These are phyloP conservation scores for Camelus dromedarius DNA, from an alignment of 2,113 vertebrate genomes.

Conservation along the genomic window DNA sequence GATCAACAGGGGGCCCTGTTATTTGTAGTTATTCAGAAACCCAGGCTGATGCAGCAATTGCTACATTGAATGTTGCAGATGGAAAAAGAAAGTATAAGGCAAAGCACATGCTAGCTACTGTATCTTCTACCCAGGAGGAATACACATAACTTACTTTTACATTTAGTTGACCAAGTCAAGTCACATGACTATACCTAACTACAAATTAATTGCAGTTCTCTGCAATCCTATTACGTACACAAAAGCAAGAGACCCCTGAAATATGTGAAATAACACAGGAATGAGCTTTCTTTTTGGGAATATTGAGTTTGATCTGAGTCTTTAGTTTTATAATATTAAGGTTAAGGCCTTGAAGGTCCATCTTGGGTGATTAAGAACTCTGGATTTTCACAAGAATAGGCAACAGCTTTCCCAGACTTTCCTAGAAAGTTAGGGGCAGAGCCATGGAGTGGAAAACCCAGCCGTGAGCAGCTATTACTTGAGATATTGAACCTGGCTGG, in stretches of 20 bases:
- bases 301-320: background rate
- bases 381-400: background rate
- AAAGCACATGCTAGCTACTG: background rate
- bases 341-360: background rate
- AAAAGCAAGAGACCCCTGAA: slow-evolving; percentile 13
- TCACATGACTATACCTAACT: background rate
- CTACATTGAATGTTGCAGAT: background rate
- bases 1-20: background rate
- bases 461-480: background rate
- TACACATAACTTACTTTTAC: background rate
- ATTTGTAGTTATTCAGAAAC: background rate
- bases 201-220: background rate
- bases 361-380: background rate
- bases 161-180: slow-evolving; percentile 1
- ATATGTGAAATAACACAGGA: background rate
- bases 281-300: background rate
- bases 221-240: background rate
- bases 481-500: background rate
- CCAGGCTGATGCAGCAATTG: background rate
- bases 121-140: background rate
- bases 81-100: slow-evolving; percentile 11
- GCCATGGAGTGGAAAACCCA: background rate
- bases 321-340: background rate
- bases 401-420: background rate
- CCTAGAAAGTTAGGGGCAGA: slow-evolving; percentile 6